phyloP scores from a whole-genome alignment of 2,797 vertebrate genomes.

The Characodon lateralis region DNA sequence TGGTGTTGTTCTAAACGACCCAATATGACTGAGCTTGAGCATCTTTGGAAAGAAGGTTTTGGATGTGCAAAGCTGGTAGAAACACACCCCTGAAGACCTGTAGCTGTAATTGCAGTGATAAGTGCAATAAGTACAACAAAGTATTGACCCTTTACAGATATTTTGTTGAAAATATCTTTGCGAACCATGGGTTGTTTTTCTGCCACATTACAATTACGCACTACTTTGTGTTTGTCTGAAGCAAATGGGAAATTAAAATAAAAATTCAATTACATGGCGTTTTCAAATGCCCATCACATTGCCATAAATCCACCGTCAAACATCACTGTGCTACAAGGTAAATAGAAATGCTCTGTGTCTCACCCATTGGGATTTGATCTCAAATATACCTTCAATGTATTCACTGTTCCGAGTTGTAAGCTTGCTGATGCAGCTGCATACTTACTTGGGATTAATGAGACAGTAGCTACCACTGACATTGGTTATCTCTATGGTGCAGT shows the following conservation, averaged over 20 bases:
- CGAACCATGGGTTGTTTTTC: background rate
- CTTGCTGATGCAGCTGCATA: slow-evolving; percentile 8
- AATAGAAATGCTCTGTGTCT: background rate
- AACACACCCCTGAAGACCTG: background rate
- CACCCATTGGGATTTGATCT: background rate
- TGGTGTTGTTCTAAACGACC: background rate
- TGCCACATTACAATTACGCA: background rate
- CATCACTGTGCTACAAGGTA: background rate
- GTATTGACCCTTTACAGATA: background rate
- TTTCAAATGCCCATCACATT: background rate
- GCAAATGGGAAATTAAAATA: background rate
- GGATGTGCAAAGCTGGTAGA: background rate
- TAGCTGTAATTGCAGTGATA: background rate
- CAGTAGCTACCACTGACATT: slow-evolving; percentile 66
- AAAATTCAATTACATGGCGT: background rate
- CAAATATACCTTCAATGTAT: background rate
- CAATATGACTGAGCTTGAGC: background rate
- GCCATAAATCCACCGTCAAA: background rate
- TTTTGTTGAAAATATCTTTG: background rate
- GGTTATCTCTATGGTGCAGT: slow-evolving; percentile 77
- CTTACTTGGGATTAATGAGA: slow-evolving; percentile 81
- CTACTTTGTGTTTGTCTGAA: background rate
- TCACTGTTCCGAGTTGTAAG: background rate
- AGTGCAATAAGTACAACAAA: background rate
- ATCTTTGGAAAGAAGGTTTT: background rate